Percentiles rank a stretch among this genome's conserved stretches.
These are phyloP conservation scores for Patella vulgata DNA, from an alignment of 1,140 invertebrate species.

Conservation along the genomic window DNA sequence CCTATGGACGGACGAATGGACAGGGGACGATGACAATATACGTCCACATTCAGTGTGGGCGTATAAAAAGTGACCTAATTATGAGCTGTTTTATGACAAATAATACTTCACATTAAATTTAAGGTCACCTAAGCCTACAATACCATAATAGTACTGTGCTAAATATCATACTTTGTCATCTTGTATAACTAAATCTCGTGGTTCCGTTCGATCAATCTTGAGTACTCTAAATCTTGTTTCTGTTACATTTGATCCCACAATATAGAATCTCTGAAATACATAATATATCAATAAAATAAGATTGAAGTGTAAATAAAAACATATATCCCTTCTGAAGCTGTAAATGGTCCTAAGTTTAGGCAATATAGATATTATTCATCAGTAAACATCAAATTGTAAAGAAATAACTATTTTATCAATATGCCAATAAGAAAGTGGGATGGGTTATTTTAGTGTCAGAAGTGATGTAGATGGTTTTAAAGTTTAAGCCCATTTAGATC, in stretches of 20 bases:
- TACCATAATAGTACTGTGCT: too few relatives aligned
- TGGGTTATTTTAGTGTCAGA: neutral
- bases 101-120: too few relatives aligned
- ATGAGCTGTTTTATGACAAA: too few relatives aligned
- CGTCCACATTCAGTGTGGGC: too few relatives aligned
- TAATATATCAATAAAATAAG: conserved; percentile 55
- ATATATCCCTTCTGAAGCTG: conserved; percentile 2
- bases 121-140: too few relatives aligned
- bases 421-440: conserved; percentile 1
- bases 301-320: conserved; percentile 13
- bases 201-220: conserved; percentile 91
- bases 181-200: conserved; percentile 81
- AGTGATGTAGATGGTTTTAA: neutral
- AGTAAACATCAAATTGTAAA: neutral
- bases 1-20: too few relatives aligned
- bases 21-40: too few relatives aligned
- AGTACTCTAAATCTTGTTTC: conserved; percentile 90
- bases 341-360: neutral
- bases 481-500: too few relatives aligned
- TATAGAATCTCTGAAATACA: conserved; percentile 75
- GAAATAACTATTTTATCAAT: conserved; percentile 2
- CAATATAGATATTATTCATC: neutral
- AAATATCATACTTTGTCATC: conserved; percentile 88
- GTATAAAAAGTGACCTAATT: too few relatives aligned
- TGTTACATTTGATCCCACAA: conserved; percentile 94